phyloP scores from a whole-genome alignment of 2,888 invertebrate species.

The Epirrhoe tristata region DNA sequence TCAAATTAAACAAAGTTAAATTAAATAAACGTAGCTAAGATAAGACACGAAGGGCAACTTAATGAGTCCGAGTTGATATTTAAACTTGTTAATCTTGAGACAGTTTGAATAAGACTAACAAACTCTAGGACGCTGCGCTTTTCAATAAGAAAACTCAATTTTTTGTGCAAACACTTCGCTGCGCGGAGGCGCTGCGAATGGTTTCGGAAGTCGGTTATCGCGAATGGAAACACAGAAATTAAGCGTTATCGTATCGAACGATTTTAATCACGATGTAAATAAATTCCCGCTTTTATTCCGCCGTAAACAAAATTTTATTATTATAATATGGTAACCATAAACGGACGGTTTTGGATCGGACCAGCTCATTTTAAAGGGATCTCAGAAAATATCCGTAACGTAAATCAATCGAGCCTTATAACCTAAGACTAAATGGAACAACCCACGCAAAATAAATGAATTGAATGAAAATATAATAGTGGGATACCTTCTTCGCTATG shows the following conservation, averaged over 20 bases:
- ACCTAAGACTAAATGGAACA: constrained; percentile 21
- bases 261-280: constrained; percentile 41
- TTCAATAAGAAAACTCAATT: constrained; percentile 21
- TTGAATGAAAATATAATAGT: constrained; percentile 2
- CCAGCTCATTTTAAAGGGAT: constrained; percentile 24
- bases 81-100: constrained; percentile 39
- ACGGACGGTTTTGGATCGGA: constrained; percentile 13
- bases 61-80: constrained; percentile 43
- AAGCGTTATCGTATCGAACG: constrained; percentile 42
- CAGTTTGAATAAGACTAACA: constrained; percentile 32
- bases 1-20: constrained; percentile 39
- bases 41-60: constrained; percentile 43
- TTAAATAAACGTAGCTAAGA: constrained; percentile 43
- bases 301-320: constrained; percentile 41
- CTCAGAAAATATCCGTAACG: constrained; percentile 18
- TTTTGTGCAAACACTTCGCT: constrained; percentile 10
- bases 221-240: constrained; percentile 42
- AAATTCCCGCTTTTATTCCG: constrained; percentile 41
- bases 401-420: constrained; percentile 27
- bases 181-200: not conserved
- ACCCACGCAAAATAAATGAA: constrained; percentile 10
- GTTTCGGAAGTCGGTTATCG: constrained; percentile 23
- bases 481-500: not conserved
- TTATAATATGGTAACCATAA: constrained; percentile 39
- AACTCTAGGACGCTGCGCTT: constrained; percentile 13